Evolutionary conservation across 1,140 invertebrate species (phyloP).

Genomic region (Adoxophyes honmai): DNA sequence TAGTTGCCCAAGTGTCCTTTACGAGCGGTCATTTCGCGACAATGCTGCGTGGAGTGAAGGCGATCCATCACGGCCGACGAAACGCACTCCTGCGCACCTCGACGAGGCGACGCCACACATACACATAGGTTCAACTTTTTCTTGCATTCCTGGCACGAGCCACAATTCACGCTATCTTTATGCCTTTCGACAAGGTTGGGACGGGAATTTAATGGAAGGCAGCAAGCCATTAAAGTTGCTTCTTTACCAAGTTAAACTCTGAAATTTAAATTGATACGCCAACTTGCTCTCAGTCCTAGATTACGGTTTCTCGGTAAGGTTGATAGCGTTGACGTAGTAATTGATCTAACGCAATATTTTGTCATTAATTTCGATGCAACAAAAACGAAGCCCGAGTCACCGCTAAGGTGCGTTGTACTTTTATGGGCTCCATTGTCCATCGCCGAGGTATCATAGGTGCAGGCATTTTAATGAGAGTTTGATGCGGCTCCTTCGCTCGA

Average conservation of each 20-base stretch:
- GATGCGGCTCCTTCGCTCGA: conserved; percentile 30
- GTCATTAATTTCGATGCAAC: background rate
- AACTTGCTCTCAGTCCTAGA: no score
- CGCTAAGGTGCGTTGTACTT: background rate
- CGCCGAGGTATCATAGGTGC: conserved; percentile 11
- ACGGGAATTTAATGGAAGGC: background rate
- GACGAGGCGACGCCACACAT: no score
- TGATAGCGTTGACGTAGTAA: no score
- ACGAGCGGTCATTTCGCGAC: background rate
- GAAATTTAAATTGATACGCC: no score
- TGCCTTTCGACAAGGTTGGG: conserved; percentile 19
- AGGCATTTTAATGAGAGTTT: conserved; percentile 39
- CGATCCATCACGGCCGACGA: background rate
- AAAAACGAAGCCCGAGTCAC: background rate
- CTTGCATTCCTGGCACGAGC: conserved; percentile 58
- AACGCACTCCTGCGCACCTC: background rate
- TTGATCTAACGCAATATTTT: background rate
- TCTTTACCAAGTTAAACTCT: no score
- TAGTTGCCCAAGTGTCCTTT: background rate
- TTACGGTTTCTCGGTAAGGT: no score
- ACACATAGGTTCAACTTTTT: conserved; percentile 29
- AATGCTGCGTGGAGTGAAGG: background rate
- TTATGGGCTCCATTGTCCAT: conserved; percentile 6
- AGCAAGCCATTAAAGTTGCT: no score
- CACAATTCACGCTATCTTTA: conserved; percentile 45